Base-by-base conservation (phyloP, 2,888 invertebrate species). In the Protodeltote pygarga region DNA sequence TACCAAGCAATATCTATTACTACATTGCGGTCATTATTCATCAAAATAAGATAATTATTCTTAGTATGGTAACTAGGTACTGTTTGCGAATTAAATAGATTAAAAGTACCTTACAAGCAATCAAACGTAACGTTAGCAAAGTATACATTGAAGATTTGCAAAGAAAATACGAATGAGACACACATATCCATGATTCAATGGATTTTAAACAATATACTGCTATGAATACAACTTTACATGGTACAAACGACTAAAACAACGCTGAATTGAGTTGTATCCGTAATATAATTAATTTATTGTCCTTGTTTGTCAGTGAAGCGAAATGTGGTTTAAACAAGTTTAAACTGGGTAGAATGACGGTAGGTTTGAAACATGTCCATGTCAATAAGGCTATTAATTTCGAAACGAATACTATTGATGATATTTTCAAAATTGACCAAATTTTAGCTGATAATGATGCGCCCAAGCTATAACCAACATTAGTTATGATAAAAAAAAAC, bases 241-340 rank as follows among this genome's bases (percentile, higher is more conserved):
- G 41, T 54, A 50, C 17, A 6, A 10, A 21, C 17, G 39, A 51
- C 40, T 24, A 28, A 59, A 67, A 64, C 65, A 45, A 35, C 37
- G 25, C 32, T 41, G 39, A 57, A 52, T 48, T 34, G 51, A 54
- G 47, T 50, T 46, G 45, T 68, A 54, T 68, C 51, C 45, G 48
- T 57, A 71, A 57, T 64, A 64, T 57, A 60, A 71, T 57, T 53
- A 60, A 64, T 53, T 39, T 59, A 63, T 67, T 71, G 68, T 71
- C 65, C 62, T 71, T 65, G 58, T 72, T 72, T 49, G 50, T 39
- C 32, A 54, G 35, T 25, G 31, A 35, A 37, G 48, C 38, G 48
- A 57, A 71, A 54, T 49, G 47, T 60, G 23, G 53, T 47, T 46
- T 28, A 53, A 49, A 62, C 48, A 37, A 34, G 59, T 52, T 67